Conservation (phyloP, 2,113 vertebrate genomes). For the Bubo bubo region DNA sequence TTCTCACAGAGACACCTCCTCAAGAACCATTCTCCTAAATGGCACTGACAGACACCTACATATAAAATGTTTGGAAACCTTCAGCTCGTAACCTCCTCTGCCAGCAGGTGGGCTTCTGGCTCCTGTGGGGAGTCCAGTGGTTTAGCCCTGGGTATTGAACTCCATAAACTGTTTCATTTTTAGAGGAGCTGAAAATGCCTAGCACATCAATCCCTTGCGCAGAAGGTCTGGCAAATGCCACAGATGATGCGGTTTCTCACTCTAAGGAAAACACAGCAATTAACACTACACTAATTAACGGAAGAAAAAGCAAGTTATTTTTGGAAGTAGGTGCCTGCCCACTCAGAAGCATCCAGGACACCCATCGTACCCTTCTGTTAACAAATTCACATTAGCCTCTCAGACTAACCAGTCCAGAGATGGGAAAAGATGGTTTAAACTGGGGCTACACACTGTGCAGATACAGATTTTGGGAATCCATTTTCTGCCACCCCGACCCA, state of each 20-base stretch:
- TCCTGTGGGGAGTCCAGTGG: not conserved
- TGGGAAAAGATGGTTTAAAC: not conserved
- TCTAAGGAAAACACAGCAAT: conserved; percentile 19
- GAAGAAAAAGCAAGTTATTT: conserved; percentile 12
- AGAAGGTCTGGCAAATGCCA: not conserved
- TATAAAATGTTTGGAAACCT: not conserved
- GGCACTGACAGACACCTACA: not conserved
- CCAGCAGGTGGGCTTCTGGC: not conserved
- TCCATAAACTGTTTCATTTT: not conserved
- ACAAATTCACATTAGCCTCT: not conserved
- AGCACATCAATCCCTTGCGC: not conserved
- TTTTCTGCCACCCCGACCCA: conserved; percentile 1
- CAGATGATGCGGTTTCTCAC: conserved; percentile 10
- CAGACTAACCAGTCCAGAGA: not conserved
- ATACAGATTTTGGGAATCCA: not conserved
- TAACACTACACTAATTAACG: conserved; percentile 43
- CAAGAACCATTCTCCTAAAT: not conserved
- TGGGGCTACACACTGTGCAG: not conserved
- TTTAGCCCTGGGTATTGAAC: not conserved
- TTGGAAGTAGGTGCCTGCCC: not conserved
- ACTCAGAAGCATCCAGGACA: not conserved
- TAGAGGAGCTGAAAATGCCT: not conserved
- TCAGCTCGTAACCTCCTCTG: not conserved
- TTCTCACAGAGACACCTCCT: not conserved
- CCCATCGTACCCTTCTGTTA: not conserved